Base-by-base conservation (phyloP, 2,888 invertebrate genomes). In the Tetranychus piercei region DNA sequence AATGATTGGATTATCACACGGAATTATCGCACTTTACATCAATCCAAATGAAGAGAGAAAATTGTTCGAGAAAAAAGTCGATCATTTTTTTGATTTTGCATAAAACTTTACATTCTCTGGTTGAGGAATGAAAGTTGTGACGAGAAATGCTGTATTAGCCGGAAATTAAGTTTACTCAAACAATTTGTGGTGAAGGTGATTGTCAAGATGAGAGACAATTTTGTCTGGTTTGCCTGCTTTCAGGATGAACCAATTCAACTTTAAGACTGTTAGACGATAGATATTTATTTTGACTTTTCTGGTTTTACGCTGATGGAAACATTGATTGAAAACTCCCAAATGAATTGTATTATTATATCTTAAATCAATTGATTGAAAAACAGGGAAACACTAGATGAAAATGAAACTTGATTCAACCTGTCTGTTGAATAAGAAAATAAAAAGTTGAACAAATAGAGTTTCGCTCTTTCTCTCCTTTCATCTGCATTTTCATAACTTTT, bases 291-390 rank as follows among this genome's bases (percentile, higher is more conserved):
- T 34, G 34, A 34, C 34, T 34, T 34, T 34, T 34, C 34, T 34
- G 34, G 34, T 34, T 34, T 34, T 34, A 5, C 34, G 34, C 34
- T 34, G 34, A 34, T 34, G 34, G 15, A 55, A 55, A 55, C 55
- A 55, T 55, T 55, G 55, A 55, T 55, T 55, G 55, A 55, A 55
- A 55, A 55, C 55, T 55, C 55, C 55, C 55, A 55, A 55, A 55
- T 55, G 55, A 55, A 55, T 55, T 55, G 55, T 15, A 55, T 55
- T 55, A 55, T 55, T 15, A 2, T 9, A 55, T 55, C 55, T 55
- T 55, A 15, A 55, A 55, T 55, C 55, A 55, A 55, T 55, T 9
- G 15, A 55, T 55, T 55, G 55, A 55, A 15, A 15, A 15, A 55
- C 2, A 15, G 9, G 55, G 55, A 55, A 55, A 55, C 55, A 55